Conservation (phyloP, 23 tunicate species). For the Trididemnum miniatum region DNA sequence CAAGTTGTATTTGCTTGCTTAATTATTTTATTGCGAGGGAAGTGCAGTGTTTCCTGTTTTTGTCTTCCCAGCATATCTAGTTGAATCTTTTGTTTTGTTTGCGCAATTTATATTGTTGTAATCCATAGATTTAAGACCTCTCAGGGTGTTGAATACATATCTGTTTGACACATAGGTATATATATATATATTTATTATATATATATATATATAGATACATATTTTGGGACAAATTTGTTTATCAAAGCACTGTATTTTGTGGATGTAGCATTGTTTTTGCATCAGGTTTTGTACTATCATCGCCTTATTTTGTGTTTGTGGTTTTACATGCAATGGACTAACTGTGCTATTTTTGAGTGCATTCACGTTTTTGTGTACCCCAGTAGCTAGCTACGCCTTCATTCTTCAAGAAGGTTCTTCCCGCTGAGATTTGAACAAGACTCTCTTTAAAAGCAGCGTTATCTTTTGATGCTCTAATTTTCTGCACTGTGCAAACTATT, state of each 20-base stretch:
- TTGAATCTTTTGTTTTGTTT: constrained; percentile 36
- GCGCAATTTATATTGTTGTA: constrained; percentile 42
- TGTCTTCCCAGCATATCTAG: constrained; percentile 76
- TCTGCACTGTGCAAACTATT: constrained; percentile 60
- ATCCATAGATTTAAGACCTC: constrained; percentile 43
- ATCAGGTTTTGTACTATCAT: constrained; percentile 69
- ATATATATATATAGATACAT: constrained; percentile 51
- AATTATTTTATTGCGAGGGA: constrained; percentile 58
- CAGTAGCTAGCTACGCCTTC: constrained; percentile 59
- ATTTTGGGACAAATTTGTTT: constrained; percentile 43
- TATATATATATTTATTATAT: not conserved
- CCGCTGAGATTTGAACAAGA: constrained; percentile 51
- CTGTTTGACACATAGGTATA: not conserved
- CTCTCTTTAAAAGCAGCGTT: constrained; percentile 8
- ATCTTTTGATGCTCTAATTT: constrained; percentile 43
- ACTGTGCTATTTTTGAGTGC: constrained; percentile 78
- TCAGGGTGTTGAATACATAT: constrained; percentile 51
- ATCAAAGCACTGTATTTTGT: constrained; percentile 61
- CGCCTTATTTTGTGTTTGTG: constrained; percentile 64
- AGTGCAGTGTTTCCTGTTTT: constrained; percentile 77
- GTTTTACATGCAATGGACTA: constrained; percentile 65
- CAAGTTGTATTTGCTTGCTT: constrained; percentile 75
- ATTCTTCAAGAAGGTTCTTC: constrained; percentile 67
- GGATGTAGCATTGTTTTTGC: constrained; percentile 54
- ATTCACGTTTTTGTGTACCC: constrained; percentile 48